Percentiles rank a stretch among this genome's conserved stretches.
phyloP scores from a whole-genome alignment of 2,888 invertebrate species.

The Callimorpha dominula region DNA sequence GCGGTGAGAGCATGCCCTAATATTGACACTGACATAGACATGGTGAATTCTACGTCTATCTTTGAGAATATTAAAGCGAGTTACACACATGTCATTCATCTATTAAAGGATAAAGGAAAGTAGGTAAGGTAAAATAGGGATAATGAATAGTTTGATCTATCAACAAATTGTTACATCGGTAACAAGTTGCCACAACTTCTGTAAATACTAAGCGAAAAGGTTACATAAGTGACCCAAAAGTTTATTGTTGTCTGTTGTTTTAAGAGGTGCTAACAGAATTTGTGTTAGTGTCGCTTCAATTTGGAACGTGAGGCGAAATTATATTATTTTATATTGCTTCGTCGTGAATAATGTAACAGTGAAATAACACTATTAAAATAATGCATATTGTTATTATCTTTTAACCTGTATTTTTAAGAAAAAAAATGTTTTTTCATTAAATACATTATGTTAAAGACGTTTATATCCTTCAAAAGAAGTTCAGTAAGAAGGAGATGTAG shows the following conservation, averaged over 20 bases:
- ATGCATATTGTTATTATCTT: background rate
- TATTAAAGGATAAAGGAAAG: slow-evolving; percentile 24
- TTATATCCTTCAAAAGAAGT: too few species aligned
- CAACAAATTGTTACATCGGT: slow-evolving; percentile 17
- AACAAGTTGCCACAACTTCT: slow-evolving; percentile 41
- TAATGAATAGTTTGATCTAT: slow-evolving; percentile 16
- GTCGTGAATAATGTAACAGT: too few species aligned
- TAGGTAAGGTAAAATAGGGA: slow-evolving; percentile 24
- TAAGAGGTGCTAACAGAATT: slow-evolving; percentile 35
- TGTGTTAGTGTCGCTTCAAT: slow-evolving; percentile 20
- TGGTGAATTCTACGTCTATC: background rate
- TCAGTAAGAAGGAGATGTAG: too few species aligned
- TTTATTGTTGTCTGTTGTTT: slow-evolving; percentile 37
- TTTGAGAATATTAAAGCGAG: slow-evolving; percentile 12
- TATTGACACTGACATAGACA: slow-evolving; percentile 7
- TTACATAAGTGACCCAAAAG: slow-evolving; percentile 43
- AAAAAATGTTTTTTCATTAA: background rate
- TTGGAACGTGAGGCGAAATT: slow-evolving; percentile 30
- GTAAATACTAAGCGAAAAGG: slow-evolving; percentile 25
- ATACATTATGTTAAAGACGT: background rate
- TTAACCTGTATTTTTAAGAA: too few species aligned
- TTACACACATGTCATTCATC: slow-evolving; percentile 23
- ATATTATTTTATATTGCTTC: background rate
- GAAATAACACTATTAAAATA: background rate
- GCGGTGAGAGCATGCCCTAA: background rate